Base-by-base conservation (phyloP, 2,797 vertebrate species). In the Chaetophractus vellerosus region DNA sequence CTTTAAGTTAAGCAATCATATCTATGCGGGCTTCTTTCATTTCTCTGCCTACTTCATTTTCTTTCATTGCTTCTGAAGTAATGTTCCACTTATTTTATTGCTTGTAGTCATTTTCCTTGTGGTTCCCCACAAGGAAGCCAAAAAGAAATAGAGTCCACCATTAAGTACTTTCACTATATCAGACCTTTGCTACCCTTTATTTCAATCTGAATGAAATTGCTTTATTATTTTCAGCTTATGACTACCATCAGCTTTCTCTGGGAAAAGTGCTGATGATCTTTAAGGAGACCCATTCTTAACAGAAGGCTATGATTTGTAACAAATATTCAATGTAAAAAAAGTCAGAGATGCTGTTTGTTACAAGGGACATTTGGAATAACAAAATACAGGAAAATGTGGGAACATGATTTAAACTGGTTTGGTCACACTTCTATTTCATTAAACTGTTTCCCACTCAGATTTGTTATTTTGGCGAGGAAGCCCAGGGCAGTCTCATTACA, bases 201-300 rank as follows among this genome's bases (percentile, higher is more conserved):
- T 94, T 11, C 57, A 66, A 38, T 36, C 28, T 45, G 61, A 87
- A 80, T 66, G 68, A 87, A 94, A 86, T 61, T 87, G 33, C 52
- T 71, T 90, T 74, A 36, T 74, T 95, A 55, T 85, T 87, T 90
- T 92, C 61, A 85, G 31, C 3, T 63, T 63, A 76, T 48, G 69
- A 9, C 24, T 85, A n/a, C 18, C 48, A 28, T 38, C 69, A 66
- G 28, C 69, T 91, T 89, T 96, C 61, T 89, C 79, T 28, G 15
- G 52, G n/a, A 50, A 96, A 86, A 61, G 19, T 76, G 31, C n/a
- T 48, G 21, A 66, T 48, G 15, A 85, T 86, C 63, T 24, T 0
- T 63, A 41, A 93, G 36, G 33, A 74, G 69, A 18, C 12, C 45
- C 33, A 4, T 89, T 86, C 81, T 78, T 85, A 93, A 75, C 41